Evolutionary conservation across 2,797 vertebrate genomes (phyloP).

Genomic region (Pangasius djambal): DNA sequence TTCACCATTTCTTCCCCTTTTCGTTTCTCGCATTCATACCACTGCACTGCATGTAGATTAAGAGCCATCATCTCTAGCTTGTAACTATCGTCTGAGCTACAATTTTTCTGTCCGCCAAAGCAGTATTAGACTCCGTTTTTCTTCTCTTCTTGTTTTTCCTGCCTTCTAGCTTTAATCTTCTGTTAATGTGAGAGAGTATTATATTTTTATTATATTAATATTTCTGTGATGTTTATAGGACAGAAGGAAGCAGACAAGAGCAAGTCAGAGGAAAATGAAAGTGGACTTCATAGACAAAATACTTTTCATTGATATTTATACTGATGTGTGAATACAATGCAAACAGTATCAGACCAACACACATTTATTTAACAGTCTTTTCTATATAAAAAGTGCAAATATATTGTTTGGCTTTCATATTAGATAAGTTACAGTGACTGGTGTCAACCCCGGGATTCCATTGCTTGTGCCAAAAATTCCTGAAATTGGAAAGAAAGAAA

Average conservation of each 20-base stretch:
- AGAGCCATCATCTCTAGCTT: not conserved
- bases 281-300: not conserved
- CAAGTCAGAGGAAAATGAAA: not conserved
- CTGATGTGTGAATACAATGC: not conserved
- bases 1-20: not conserved
- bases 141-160: not conserved
- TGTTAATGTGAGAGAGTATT: not conserved
- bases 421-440: not conserved
- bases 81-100: not conserved
- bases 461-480: slow-evolving; percentile 20
- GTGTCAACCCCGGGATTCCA: slow-evolving; percentile 14
- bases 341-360: not conserved
- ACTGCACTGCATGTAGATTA: not conserved
- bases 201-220: not conserved
- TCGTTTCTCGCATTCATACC: not conserved
- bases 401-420: not conserved
- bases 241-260: not conserved
- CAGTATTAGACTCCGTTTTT: not conserved
- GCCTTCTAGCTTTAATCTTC: not conserved
- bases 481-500: not conserved
- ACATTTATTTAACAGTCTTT: not conserved
- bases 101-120: not conserved
- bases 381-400: slow-evolving; percentile 15
- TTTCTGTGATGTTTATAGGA: not conserved
- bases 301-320: not conserved